Evolutionary conservation across 2,888 invertebrate genomes (phyloP), one percentile per base, ranked within the genome.

Genomic region (Volucella zonaria): DNA sequence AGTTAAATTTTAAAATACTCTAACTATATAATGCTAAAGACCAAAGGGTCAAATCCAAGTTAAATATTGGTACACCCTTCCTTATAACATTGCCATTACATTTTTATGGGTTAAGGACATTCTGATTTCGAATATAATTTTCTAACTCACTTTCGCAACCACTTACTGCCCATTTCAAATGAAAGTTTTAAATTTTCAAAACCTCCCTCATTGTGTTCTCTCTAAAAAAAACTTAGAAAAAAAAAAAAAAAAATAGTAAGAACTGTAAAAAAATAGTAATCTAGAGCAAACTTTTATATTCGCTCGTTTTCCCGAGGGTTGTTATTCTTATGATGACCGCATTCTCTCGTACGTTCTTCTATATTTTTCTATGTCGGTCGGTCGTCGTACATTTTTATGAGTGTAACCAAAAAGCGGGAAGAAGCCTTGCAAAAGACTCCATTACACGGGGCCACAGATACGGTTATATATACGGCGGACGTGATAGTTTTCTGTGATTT

Each of bases 401-500:
- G 71, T 71, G 59, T 23, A 71, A 71, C 83, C 43, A 10, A 76
- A 66, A 42, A 61, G 18, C 38, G 47, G 42, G 18, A 38, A 62
- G n/a, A 40, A 54, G 38, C 51, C 62, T 42, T 42, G 15, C 40
- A 61, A 47, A 47, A 49, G 52, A 71, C 74, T 79, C 73, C 68
- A 74, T 82, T 77, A 58, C 71, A 43, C 47, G 31, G 75, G 70
- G 31, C 31, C 64, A 66, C 47, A 79, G 74, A 79, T 70, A 59
- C 68, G 49, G 61, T 67, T 67, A 56, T 66, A 31, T 31, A 67
- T 67, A 70, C 47, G 43, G 40, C 11, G 71, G 56, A 83, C 83
- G 83, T 83, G 83, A 83, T 80, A 80, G 83, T 83, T 83, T 80
- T 83, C 58, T 54, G 59, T 80, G 83, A 83, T 83, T 83, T 76